These are phyloP conservation scores for Gisinianus flammeolus DNA, from an alignment of 2,888 invertebrate genomes.

Conservation along the genomic window DNA sequence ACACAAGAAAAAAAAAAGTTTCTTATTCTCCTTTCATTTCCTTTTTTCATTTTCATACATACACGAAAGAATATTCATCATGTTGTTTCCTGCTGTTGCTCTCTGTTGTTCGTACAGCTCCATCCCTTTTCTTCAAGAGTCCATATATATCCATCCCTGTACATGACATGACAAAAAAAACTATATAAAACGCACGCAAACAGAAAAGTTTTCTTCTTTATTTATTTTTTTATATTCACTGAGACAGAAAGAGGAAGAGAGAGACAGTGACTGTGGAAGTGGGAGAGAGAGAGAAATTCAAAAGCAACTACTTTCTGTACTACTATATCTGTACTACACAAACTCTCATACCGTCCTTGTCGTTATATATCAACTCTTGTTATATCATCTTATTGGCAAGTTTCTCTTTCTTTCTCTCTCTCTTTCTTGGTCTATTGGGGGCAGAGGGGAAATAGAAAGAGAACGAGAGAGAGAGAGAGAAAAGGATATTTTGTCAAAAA, in stretches of 20 bases:
- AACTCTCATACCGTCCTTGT: background rate
- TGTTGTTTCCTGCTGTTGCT: slow-evolving; percentile 30
- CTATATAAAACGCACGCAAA: slow-evolving; percentile 29
- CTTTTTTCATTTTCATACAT: no score
- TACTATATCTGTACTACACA: background rate
- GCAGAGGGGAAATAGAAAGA: background rate
- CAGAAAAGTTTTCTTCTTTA: slow-evolving; percentile 23
- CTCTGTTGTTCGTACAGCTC: background rate
- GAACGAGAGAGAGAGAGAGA: slow-evolving; percentile 7
- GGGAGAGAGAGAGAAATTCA: background rate
- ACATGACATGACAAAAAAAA: no score
- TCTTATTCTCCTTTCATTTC: background rate
- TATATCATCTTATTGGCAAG: slow-evolving; percentile 23
- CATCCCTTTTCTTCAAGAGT: background rate
- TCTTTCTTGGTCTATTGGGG: background rate
- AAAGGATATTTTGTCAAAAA: background rate
- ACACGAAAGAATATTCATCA: slow-evolving; percentile 32
- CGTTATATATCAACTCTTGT: background rate
- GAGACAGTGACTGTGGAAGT: background rate
- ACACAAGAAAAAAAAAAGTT: background rate
- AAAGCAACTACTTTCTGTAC: no score
- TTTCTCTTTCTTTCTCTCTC: background rate
- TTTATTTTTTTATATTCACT: background rate
- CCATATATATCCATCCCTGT: slow-evolving; percentile 9
- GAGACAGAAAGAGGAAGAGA: background rate